phyloP scores from a whole-genome alignment of 2,113 vertebrate genomes.

The Phocoena phocoena region DNA sequence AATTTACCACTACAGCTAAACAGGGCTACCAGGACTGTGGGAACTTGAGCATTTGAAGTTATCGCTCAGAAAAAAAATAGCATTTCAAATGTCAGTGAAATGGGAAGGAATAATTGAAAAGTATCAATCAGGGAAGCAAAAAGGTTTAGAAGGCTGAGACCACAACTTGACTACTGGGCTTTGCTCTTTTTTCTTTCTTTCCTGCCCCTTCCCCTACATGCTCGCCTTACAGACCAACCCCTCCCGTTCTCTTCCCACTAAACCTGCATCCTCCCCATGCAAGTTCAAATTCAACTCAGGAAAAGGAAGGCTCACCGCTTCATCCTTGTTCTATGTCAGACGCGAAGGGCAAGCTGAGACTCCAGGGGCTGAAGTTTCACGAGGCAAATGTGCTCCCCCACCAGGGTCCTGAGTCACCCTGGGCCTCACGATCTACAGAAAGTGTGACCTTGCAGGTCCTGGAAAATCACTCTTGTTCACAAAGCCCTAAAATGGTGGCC shows the following conservation, averaged over 20 bases:
- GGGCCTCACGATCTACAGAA: neutral
- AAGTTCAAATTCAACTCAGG: conserved; percentile 59
- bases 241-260: neutral
- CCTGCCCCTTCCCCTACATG: conserved; percentile 16
- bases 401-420: neutral
- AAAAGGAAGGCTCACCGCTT: conserved; percentile 66
- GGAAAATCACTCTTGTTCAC: neutral
- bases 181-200: neutral
- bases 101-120: conserved; percentile 99
- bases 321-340: conserved; percentile 33
- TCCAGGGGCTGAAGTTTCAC: conserved; percentile 14
- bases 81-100: conserved; percentile 97
- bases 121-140: conserved; percentile 99
- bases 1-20: conserved; percentile 99
- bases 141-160: conserved; percentile 86
- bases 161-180: conserved; percentile 64
- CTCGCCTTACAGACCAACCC: neutral
- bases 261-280: conserved; percentile 21
- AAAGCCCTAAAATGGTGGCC: neutral
- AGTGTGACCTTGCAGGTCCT: neutral
- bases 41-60: conserved; percentile 98
- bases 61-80: conserved; percentile 89
- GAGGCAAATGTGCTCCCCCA: neutral
- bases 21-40: conserved; percentile 94
- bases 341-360: conserved; percentile 13